phyloP scores from a whole-genome alignment of 1,140 invertebrate species.

The Drosophila miranda region DNA sequence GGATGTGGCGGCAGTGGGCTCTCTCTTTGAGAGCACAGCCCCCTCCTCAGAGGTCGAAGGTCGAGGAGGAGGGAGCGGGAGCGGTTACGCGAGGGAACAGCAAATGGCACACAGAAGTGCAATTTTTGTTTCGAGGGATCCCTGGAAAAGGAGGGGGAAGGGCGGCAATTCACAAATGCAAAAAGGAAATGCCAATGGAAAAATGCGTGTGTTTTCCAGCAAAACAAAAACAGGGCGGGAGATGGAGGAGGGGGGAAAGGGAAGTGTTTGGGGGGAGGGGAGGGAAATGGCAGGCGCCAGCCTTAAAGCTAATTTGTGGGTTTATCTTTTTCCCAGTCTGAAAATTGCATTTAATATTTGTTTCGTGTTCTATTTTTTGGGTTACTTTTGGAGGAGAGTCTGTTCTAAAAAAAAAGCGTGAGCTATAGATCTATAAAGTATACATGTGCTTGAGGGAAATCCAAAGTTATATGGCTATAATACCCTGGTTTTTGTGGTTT shows the following conservation, averaged over 20 bases:
- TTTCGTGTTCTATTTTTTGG: slow-evolving; percentile 24
- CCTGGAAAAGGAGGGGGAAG: slow-evolving; percentile 7
- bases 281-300: background rate
- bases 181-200: slow-evolving; percentile 51
- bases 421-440: too few relatives aligned
- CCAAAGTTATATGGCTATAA: too few relatives aligned
- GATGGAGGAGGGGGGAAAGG: background rate
- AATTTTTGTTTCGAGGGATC: slow-evolving; percentile 50
- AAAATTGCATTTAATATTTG: slow-evolving; percentile 42
- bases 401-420: background rate
- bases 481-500: too few relatives aligned
- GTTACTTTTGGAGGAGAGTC: slow-evolving; percentile 27
- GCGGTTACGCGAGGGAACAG: slow-evolving; percentile 56
- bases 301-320: slow-evolving; percentile 46
- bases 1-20: slow-evolving; percentile 19
- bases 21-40: slow-evolving; percentile 18
- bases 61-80: background rate
- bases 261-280: background rate
- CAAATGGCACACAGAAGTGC: slow-evolving; percentile 76
- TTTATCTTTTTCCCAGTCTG: slow-evolving; percentile 10
- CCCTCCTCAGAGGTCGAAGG: background rate
- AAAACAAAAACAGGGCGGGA: background rate
- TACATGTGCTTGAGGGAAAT: too few relatives aligned
- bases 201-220: slow-evolving; percentile 20
- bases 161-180: slow-evolving; percentile 44